A percentile compares a stretch with the other conserved stretches of the same genome.
Conservation (phyloP, 2,797 vertebrate genomes). For the Poecile montanus region DNA sequence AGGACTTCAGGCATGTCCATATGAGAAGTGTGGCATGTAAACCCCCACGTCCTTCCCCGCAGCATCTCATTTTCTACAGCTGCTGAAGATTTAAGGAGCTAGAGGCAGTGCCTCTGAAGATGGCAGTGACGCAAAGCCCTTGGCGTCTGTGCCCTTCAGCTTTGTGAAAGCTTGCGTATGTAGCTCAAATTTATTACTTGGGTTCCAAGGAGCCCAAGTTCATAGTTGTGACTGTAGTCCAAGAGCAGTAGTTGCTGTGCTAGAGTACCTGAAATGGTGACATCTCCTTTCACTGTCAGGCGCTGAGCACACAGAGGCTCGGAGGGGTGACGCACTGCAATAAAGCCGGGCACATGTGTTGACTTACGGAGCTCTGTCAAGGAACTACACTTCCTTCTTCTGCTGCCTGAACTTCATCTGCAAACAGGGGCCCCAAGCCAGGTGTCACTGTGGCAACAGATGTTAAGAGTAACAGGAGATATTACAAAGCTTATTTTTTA, state of each 20-base stretch:
- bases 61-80: not conserved
- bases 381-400: constrained; percentile 43
- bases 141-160: not conserved
- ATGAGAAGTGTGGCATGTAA: not conserved
- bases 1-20: not conserved
- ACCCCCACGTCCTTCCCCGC: rapidly evolving
- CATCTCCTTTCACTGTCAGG: not conserved
- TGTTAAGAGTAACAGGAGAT: not conserved
- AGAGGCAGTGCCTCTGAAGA: not conserved
- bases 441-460: not conserved
- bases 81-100: not conserved
- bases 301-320: not conserved
- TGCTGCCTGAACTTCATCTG: not conserved
- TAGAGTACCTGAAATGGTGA: not conserved
- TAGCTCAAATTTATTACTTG: not conserved
- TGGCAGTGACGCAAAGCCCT: not conserved
- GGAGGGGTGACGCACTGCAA: not conserved
- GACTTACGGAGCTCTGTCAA: not conserved
- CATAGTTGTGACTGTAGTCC: not conserved
- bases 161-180: not conserved
- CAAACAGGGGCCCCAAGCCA: not conserved
- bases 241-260: not conserved
- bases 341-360: not conserved
- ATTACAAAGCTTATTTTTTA: not conserved
- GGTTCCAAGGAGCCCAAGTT: not conserved